Conservation (phyloP, 2,888 invertebrate species). For the Colletes collaris region DNA sequence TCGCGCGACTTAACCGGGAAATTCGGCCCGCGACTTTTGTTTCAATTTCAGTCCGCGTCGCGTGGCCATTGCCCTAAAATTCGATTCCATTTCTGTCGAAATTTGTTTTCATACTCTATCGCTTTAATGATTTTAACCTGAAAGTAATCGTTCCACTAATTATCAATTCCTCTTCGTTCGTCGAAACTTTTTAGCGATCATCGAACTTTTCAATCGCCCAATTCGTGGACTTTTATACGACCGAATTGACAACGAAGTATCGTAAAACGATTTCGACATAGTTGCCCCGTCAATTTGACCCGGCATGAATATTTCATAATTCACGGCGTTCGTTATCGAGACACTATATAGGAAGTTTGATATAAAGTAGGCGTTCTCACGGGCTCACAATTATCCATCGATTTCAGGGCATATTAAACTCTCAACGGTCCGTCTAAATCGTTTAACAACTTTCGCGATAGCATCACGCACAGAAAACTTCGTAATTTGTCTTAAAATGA, state of each 20-base stretch:
- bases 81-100: too few species aligned
- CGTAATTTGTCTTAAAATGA: not conserved
- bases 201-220: too few species aligned
- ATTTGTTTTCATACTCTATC: too few species aligned
- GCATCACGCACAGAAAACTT: not conserved
- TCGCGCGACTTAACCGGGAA: not conserved
- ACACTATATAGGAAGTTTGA: slow-evolving; percentile 1
- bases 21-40: not conserved
- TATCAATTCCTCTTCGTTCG: too few species aligned
- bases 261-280: slow-evolving; percentile 20
- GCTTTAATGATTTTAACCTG: too few species aligned
- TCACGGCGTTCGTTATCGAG: slow-evolving; percentile 1
- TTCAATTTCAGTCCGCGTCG: too few species aligned
- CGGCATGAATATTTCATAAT: slow-evolving; percentile 26
- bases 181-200: too few species aligned
- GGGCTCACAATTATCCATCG: not conserved
- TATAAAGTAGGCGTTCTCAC: not conserved
- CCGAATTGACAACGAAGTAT: not conserved
- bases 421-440: slow-evolving; percentile 1
- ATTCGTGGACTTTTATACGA: not conserved
- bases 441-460: not conserved
- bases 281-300: not conserved
- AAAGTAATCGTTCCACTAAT: too few species aligned
- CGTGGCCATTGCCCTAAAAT: too few species aligned
- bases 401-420: slow-evolving; percentile 3